Evolutionary conservation across 2,113 vertebrate species (phyloP).

Genomic region (Eleginops maclovinus): DNA sequence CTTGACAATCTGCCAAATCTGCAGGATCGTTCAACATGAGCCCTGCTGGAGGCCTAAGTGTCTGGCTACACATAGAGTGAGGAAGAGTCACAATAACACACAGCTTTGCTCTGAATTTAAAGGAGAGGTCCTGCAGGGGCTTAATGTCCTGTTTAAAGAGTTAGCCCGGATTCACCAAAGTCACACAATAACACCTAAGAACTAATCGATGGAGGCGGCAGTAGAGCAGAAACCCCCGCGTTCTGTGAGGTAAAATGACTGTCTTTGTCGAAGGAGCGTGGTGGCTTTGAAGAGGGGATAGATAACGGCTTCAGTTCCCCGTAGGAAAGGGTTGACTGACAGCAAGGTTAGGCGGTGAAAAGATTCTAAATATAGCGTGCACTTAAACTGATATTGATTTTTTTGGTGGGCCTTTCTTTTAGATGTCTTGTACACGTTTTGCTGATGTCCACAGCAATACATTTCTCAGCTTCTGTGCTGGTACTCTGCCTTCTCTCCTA

Average conservation of each 20-base stretch:
- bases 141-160: background rate
- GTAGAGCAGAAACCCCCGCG: background rate
- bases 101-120: background rate
- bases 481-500: background rate
- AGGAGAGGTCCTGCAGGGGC: background rate
- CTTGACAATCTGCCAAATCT: slow-evolving; percentile 22
- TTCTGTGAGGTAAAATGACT: background rate
- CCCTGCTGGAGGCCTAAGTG: background rate
- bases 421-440: too few relatives aligned
- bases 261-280: background rate
- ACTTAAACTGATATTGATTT: too few relatives aligned
- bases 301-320: background rate
- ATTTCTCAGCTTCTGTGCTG: background rate
- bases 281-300: background rate
- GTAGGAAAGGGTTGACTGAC: background rate
- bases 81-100: slow-evolving; percentile 8
- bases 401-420: too few relatives aligned
- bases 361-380: too few relatives aligned
- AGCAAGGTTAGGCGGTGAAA: background rate
- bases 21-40: slow-evolving; percentile 21
- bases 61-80: background rate
- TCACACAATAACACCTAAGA: background rate
- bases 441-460: background rate
- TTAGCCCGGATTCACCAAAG: background rate
- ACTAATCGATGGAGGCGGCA: background rate